These are phyloP conservation scores for Psilopogon haemacephalus DNA, from an alignment of 2,113 vertebrate genomes.

Conservation along the genomic window DNA sequence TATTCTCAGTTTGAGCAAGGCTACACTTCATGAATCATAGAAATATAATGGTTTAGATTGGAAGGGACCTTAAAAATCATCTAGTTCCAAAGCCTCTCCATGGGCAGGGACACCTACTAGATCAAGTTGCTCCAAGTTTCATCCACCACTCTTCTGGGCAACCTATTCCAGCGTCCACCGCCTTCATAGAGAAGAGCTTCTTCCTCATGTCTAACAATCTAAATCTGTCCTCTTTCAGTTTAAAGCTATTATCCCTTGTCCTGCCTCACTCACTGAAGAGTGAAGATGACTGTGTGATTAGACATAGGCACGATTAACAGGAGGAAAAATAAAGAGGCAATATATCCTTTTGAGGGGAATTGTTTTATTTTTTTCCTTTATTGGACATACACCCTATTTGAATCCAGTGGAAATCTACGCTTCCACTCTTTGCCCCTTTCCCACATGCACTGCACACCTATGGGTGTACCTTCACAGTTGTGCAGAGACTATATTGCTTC, in stretches of 20 bases:
- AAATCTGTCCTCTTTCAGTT: background rate
- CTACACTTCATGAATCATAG: background rate
- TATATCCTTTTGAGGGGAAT: background rate
- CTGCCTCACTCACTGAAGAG: background rate
- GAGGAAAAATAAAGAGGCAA: background rate
- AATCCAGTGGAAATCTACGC: background rate
- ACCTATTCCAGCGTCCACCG: too few relatives aligned
- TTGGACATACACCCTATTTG: background rate
- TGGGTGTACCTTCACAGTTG: background rate
- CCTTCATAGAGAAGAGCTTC: background rate
- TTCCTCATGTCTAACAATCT: background rate
- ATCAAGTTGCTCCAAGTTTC: background rate
- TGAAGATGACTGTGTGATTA: background rate
- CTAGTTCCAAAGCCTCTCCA: background rate
- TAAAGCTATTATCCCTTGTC: background rate
- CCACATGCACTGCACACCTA: background rate
- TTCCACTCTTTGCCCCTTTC: background rate
- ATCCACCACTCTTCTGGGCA: background rate
- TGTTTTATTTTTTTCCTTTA: background rate
- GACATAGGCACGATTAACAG: background rate
- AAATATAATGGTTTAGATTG: background rate
- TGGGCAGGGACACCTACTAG: background rate
- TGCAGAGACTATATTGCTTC: background rate
- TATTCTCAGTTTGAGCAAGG: background rate
- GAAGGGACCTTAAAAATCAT: background rate